Evolutionary conservation across 2,888 invertebrate species (phyloP).

Genomic region (Dynastes grantii): DNA sequence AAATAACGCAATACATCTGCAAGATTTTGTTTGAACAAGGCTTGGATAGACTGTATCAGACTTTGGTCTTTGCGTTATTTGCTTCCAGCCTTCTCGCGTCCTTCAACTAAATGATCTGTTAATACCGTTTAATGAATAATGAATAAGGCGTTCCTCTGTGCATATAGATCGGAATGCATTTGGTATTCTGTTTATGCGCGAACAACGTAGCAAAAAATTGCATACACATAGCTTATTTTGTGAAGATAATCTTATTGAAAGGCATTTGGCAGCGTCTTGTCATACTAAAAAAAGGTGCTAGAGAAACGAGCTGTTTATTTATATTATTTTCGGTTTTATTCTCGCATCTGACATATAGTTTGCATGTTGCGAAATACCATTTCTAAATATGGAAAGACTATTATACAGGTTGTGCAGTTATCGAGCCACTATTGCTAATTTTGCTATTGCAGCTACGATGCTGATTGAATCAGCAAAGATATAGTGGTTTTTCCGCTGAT

Average conservation of each 20-base stretch:
- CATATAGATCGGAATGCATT: constrained; percentile 16
- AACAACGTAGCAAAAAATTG: background rate
- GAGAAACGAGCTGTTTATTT: too few relatives aligned
- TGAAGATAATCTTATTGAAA: background rate
- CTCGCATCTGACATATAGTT: too few relatives aligned
- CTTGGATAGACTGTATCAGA: background rate
- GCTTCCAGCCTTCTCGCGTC: background rate
- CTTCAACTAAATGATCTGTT: constrained; percentile 36
- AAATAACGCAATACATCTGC: background rate
- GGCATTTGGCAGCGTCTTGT: background rate
- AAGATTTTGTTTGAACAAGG: background rate
- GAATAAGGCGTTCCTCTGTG: constrained; percentile 12
- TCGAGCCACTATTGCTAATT: too few relatives aligned
- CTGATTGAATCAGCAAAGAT: too few relatives aligned
- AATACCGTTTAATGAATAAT: constrained; percentile 21
- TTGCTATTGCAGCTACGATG: too few relatives aligned
- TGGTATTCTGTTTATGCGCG: background rate
- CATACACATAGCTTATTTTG: background rate
- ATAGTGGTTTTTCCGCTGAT: too few relatives aligned
- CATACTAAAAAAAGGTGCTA: background rate
- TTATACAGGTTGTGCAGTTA: too few relatives aligned
- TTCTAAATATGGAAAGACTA: too few relatives aligned
- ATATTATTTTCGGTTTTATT: too few relatives aligned
- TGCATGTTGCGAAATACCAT: too few relatives aligned
- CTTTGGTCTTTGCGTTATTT: constrained; percentile 6